Evolutionary conservation across 1,140 invertebrate species (phyloP).

Genomic region (Penaeus vannamei): DNA sequence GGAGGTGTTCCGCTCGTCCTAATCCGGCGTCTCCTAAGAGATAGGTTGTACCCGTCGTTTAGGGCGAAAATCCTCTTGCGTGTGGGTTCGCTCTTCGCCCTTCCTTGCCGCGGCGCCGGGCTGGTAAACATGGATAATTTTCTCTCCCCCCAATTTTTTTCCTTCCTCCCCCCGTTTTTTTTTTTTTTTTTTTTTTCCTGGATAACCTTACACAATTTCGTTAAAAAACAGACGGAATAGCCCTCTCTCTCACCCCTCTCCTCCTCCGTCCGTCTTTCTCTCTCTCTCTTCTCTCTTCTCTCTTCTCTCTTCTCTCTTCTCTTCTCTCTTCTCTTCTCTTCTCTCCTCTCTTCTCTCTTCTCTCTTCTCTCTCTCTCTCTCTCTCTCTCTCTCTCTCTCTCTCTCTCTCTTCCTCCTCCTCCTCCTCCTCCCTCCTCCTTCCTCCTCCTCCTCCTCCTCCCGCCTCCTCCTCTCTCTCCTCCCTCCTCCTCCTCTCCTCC

Average conservation of each 20-base stretch:
- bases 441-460: no score
- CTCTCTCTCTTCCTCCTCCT: neutral
- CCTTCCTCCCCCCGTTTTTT: neutral
- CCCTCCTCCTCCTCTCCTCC: neutral
- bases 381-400: neutral
- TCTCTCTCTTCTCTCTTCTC: no score
- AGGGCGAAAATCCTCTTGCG: no score
- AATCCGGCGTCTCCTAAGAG: no score
- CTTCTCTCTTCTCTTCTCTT: no score
- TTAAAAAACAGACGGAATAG: neutral
- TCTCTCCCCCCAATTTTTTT: neutral
- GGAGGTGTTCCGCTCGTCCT: no score
- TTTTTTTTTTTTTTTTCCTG: neutral
- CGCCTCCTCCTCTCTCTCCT: no score
- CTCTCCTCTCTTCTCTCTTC: no score
- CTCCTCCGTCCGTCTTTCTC: neutral
- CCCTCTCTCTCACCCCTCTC: neutral
- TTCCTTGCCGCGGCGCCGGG: neutral
- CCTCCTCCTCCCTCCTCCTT: no score
- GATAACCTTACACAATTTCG: neutral
- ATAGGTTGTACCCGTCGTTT: no score
- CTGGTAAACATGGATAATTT: neutral
- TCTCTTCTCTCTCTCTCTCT: neutral
- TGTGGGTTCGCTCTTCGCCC: neutral
- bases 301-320: no score